A percentile compares a stretch with the other conserved stretches of the same genome.
Evolutionary conservation across 2,797 vertebrate genomes (phyloP).

Genomic region (Podarcis lilfordi): DNA sequence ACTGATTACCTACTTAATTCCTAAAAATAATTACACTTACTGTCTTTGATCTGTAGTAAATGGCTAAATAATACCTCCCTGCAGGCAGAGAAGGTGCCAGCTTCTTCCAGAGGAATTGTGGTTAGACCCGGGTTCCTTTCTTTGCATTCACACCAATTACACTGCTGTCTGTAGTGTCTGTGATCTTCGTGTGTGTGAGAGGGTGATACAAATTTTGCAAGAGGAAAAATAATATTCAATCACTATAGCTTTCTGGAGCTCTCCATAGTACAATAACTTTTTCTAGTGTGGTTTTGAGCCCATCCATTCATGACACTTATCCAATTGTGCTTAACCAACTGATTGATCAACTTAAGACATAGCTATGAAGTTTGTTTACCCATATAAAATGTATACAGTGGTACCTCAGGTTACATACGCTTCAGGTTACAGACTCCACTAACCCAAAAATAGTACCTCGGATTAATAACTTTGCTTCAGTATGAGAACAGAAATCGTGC

Average conservation of each 20-base stretch:
- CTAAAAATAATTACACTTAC: conserved; percentile 66
- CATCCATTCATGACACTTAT: background rate
- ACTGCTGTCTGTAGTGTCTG: conserved; percentile 66
- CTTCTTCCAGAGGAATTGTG: conserved; percentile 60
- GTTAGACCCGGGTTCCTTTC: conserved; percentile 54
- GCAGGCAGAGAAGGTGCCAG: conserved; percentile 60
- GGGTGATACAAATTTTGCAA: conserved; percentile 5
- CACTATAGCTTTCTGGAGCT: background rate
- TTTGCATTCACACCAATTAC: conserved; percentile 67
- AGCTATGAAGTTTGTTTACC: too few relatives aligned
- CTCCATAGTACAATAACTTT: background rate
- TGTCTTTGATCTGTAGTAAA: conserved; percentile 66
- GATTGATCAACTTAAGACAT: too few relatives aligned
- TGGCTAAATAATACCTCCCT: conserved; percentile 63
- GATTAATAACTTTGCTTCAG: too few relatives aligned
- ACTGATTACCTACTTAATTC: conserved; percentile 60
- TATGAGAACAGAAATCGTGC: too few relatives aligned
- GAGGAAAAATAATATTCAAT: background rate
- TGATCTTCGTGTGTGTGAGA: conserved; percentile 63
- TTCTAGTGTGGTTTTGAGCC: background rate
- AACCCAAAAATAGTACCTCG: too few relatives aligned
- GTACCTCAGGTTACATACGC: too few relatives aligned
- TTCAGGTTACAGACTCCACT: too few relatives aligned
- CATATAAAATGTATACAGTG: too few relatives aligned
- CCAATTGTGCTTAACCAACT: background rate